These are phyloP conservation scores for Scrobipalpa costella DNA, from an alignment of 2,888 invertebrate genomes.

Conservation along the genomic window DNA sequence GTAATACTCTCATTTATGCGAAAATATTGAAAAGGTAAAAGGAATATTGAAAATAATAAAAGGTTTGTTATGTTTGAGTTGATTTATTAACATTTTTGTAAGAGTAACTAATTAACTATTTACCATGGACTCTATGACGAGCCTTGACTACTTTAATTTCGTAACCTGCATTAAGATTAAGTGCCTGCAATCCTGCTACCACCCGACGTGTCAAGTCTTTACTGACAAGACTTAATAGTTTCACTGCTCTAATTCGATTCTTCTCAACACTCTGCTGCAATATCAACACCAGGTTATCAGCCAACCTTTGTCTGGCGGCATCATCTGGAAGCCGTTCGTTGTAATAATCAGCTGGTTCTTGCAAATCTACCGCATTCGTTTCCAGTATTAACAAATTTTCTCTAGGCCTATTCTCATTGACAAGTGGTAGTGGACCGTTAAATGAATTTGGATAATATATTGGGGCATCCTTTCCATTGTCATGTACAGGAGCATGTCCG, in stretches of 20 bases:
- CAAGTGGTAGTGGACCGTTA: conserved; percentile 38
- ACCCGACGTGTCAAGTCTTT: conserved; percentile 85
- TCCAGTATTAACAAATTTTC: conserved; percentile 33
- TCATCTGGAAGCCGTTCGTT: conserved; percentile 72
- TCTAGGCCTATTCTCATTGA: conserved; percentile 32
- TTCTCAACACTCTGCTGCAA: conserved; percentile 25
- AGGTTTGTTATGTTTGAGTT: not conserved
- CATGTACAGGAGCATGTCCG: conserved; percentile 82
- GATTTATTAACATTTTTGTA: not conserved
- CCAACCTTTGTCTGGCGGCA: conserved; percentile 33
- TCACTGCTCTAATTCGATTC: conserved; percentile 87
- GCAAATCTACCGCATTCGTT: conserved; percentile 38
- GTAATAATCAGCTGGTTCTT: conserved; percentile 86
- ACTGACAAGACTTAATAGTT: conserved; percentile 87
- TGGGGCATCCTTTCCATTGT: conserved; percentile 87
- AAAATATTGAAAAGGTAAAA: too few relatives aligned
- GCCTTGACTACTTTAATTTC: conserved; percentile 1
- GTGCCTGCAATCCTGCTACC: conserved; percentile 9
- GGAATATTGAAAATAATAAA: not conserved
- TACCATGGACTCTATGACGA: too few relatives aligned
- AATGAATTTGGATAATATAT: conserved; percentile 39
- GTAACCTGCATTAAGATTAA: conserved; percentile 3
- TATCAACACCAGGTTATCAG: conserved; percentile 27
- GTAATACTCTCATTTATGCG: too few relatives aligned
- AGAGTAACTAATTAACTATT: not conserved